These are phyloP conservation scores for Egretta garzetta DNA, from an alignment of 2,113 vertebrate genomes.

Conservation along the genomic window DNA sequence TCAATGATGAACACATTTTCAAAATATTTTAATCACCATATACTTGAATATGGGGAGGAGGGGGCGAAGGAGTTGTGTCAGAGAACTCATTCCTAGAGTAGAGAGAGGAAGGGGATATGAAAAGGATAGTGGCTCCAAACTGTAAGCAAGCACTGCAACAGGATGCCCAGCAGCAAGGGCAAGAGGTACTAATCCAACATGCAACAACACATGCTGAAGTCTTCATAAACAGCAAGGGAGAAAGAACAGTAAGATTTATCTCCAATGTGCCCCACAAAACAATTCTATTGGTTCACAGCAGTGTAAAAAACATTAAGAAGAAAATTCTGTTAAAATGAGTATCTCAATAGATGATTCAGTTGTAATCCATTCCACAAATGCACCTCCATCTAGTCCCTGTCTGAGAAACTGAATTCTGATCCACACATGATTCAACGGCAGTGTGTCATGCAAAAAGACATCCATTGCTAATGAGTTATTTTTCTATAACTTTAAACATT, in stretches of 20 bases:
- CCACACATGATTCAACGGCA: not conserved
- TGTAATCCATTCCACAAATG: not conserved
- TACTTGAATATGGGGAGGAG: not conserved
- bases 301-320: not conserved
- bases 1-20: not conserved
- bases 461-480: constrained; percentile 31
- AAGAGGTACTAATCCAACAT: not conserved
- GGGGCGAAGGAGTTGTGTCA: not conserved
- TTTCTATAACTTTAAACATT: constrained; percentile 21
- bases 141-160: not conserved
- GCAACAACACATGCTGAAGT: not conserved
- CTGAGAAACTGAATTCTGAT: constrained; percentile 9
- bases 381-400: not conserved
- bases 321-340: not conserved
- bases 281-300: not conserved
- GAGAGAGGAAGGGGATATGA: not conserved
- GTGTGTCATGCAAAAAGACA: constrained; percentile 1
- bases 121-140: not conserved
- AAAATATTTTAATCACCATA: not conserved
- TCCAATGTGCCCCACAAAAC: not conserved
- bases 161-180: not conserved
- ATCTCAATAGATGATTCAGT: not conserved
- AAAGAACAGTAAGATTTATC: not conserved
- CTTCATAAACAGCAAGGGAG: not conserved
- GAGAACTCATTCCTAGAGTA: not conserved